These are phyloP conservation scores for Gracilinanus agilis DNA, from an alignment of 2,113 vertebrate genomes.

Conservation along the genomic window DNA sequence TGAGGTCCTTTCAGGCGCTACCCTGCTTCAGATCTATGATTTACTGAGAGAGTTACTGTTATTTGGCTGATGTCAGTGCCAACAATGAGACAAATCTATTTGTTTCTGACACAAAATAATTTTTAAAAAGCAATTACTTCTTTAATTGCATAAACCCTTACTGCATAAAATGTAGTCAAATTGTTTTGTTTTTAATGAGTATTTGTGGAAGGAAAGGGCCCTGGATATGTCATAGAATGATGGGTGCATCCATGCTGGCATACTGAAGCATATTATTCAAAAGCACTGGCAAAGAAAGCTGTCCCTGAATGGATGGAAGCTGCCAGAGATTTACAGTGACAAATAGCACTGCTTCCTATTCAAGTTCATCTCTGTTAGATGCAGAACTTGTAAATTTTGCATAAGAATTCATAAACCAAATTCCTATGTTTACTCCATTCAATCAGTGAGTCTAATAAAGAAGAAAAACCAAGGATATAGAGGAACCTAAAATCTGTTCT, in stretches of 20 bases:
- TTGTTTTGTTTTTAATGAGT: neutral
- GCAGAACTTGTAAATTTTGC: neutral
- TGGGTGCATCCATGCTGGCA: neutral
- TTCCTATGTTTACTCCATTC: neutral
- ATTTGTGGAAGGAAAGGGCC: neutral
- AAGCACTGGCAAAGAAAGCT: neutral
- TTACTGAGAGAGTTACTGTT: neutral
- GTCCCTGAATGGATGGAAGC: neutral
- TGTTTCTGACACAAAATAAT: neutral
- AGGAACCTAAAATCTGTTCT: neutral
- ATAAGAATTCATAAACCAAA: neutral
- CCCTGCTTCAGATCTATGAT: neutral
- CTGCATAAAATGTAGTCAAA: neutral
- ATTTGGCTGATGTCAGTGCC: neutral
- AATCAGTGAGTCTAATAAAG: neutral
- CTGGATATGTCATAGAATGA: neutral
- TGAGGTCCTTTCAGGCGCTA: neutral
- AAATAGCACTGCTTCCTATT: neutral
- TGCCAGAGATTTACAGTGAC: neutral
- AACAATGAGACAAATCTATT: neutral
- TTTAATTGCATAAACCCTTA: neutral
- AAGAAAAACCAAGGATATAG: neutral
- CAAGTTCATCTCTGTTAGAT: neutral
- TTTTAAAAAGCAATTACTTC: constrained; percentile 1
- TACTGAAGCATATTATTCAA: neutral